These are phyloP conservation scores for Ophion ellenae DNA, from an alignment of 2,888 invertebrate species.

Conservation along the genomic window DNA sequence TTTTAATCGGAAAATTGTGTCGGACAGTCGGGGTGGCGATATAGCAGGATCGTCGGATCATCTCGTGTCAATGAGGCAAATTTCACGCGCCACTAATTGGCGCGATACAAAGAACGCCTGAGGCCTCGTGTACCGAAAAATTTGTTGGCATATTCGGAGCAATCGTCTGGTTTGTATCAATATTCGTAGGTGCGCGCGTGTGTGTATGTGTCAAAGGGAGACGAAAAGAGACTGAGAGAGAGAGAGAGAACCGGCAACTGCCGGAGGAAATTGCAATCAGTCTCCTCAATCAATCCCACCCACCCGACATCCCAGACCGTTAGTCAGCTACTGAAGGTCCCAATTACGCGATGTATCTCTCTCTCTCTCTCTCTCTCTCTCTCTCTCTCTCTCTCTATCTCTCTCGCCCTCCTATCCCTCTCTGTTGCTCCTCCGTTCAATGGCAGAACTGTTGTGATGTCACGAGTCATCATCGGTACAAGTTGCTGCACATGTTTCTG, in stretches of 20 bases:
- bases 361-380: slow-evolving; percentile 20
- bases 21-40: not conserved
- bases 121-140: not conserved
- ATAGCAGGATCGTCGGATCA: not conserved
- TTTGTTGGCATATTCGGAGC: not conserved
- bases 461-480: slow-evolving; percentile 49
- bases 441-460: slow-evolving; percentile 56
- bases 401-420: slow-evolving; percentile 6
- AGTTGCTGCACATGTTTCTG: slow-evolving; percentile 30
- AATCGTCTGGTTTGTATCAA: not conserved
- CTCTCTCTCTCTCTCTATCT: not conserved
- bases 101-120: not conserved
- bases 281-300: slow-evolving; percentile 64
- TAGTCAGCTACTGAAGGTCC: slow-evolving; percentile 62
- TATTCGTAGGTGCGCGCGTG: not conserved
- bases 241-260: slow-evolving; percentile 22
- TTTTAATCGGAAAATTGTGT: not conserved
- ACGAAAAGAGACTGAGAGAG: not conserved
- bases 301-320: slow-evolving; percentile 58
- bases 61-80: not conserved
- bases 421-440: slow-evolving; percentile 18
- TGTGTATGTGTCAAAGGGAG: not conserved
- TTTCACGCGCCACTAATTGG: not conserved
- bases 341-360: slow-evolving; percentile 55
- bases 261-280: slow-evolving; percentile 64